Evolutionary conservation across 2,888 invertebrate genomes (phyloP), one percentile per base, ranked within the genome.

Genomic region (Eupithecia dodoneata): DNA sequence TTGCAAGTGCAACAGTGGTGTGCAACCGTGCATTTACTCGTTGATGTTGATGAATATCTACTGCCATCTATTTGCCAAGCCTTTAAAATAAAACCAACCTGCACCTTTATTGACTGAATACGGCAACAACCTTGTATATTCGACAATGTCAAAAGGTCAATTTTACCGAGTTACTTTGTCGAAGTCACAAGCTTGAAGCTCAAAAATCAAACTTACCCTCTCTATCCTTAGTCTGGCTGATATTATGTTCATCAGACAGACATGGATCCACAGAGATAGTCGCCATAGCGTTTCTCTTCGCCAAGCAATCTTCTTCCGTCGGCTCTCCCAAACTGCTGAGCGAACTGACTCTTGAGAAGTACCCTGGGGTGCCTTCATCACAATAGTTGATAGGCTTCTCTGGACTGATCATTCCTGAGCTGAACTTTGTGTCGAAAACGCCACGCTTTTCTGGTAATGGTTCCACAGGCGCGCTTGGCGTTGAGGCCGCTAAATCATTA

Each of bases 351-450:
- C 96, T 92, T 6, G 98, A 98, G 87, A 97, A 98, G 89, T 96
- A 97, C 0, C 97, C 97, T 0, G 98, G 98, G 0, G 98, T 98
- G 1, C 98, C 98, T 88, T 98, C 98, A 81, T 98, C 98, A 85
- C 98, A 98, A 89, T 98, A 98, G 86, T 97, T 97, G 6, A 97
- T 96, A 0, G 97, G 97, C 85, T 97, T 98, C 84, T 98, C 98
- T 0, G 97, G 97, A 47, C 97, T 97, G 85, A 97, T 96, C 85
- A 97, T 96, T 0, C 97, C 97, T 0, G 97, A 97, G 81, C 97
- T 97, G 82, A 95, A 95, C 79, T 93, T 95, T 0, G 94, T 96
- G 72, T 95, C 95, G 52, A 94, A 94, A 0, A 91, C 85, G 2
- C 91, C 89, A 72, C 88, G 85, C 80, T 93, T 94, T 74, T 92